A percentile compares a stretch with the other conserved stretches of the same genome.
Evolutionary conservation across 1,140 invertebrate genomes (phyloP).

Genomic region (Daktulosphaira vitifoliae): DNA sequence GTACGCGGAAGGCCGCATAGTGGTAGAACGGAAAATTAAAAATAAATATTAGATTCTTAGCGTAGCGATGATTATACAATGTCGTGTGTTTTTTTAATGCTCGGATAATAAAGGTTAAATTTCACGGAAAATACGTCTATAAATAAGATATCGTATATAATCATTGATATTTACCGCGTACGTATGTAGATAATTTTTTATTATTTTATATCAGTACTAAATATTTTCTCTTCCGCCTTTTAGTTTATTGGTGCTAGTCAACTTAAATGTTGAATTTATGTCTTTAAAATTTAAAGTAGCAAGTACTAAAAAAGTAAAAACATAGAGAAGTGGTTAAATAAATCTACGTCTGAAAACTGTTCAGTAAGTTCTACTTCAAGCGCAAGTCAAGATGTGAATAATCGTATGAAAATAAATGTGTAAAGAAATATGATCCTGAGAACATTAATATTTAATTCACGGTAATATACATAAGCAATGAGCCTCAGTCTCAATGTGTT

Average conservation of each 20-base stretch:
- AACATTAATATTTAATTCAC: slow-evolving; percentile 2
- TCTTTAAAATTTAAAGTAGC: background rate
- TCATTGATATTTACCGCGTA: no score
- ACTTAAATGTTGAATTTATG: background rate
- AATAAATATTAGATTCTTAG: no score
- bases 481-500: no score
- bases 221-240: slow-evolving; percentile 14
- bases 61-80: no score
- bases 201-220: slow-evolving; percentile 21
- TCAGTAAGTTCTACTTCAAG: background rate
- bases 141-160: no score
- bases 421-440: slow-evolving; percentile 8
- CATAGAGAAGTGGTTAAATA: slow-evolving; percentile 6
- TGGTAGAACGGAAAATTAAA: no score
- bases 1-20: no score
- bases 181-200: slow-evolving; percentile 23
- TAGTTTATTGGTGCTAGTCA: slow-evolving; percentile 8
- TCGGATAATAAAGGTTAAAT: no score
- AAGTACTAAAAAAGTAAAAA: background rate
- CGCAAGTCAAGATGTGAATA: slow-evolving; percentile 5
- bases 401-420: background rate
- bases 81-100: no score
- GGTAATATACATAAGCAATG: no score
- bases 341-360: background rate
- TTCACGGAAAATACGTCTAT: no score